Evolutionary conservation across 2,888 invertebrate species (phyloP), one percentile per base, ranked within the genome.

Genomic region (Anoncus sp.): DNA sequence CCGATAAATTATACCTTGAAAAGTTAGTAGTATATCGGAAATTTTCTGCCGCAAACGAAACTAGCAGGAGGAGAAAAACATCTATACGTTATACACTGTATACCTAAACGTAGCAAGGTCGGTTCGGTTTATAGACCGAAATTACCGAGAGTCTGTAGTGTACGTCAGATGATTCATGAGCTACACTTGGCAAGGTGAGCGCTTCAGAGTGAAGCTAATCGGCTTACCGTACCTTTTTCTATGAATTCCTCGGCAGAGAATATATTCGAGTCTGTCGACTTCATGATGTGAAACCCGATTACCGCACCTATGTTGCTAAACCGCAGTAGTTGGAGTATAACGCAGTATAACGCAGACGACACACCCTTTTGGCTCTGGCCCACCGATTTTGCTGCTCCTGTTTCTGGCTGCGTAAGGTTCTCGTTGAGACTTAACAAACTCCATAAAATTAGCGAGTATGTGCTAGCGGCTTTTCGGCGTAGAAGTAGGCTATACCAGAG

Each of bases 381-480:
- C 47, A n/a, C 14, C 27, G 9, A 45, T 47, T 38, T 40, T 40
- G 20, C 53, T 38, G 14, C 57, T 14, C 22, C 27, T 35, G 67
- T 78, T 69, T 80, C 24, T 49, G 9, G 31, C 40, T 70, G 70
- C 66, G 45, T 84, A 86, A 87, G 84, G 85, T 84, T 83, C 84
- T 85, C 85, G 83, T 75, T 24, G 40, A 81, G 84, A 86, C 85
- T 85, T 86, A 87, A 87, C 85, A 84, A 87, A 84, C 83, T 84
- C 85, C 85, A 75, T 87, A 87, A 87, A 87, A 86, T 86, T 86
- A 85, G 86, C 83, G 83, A 84, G 77, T 84, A 83, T 81, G 81
- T 86, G 86, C 83, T 81, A 82, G 84, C 83, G 84, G 75, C 83
- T 80, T 79, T 82, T 79, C 51, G 18, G 62, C 43, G 5, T 45